These are phyloP conservation scores for Gracilinanus agilis DNA, from an alignment of 2,113 vertebrate species.

Conservation along the genomic window DNA sequence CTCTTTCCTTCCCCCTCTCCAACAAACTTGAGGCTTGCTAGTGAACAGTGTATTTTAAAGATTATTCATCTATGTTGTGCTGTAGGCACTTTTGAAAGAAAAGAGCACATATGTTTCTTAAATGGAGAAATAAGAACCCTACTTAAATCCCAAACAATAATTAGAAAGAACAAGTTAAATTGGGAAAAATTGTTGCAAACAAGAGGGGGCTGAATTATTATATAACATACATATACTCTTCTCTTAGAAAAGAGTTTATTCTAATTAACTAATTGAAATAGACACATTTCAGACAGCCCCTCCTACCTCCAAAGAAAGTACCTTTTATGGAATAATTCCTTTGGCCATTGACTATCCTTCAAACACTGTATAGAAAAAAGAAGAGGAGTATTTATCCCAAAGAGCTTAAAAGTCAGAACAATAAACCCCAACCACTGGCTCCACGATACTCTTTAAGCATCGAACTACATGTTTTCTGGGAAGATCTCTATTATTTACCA, in stretches of 20 bases:
- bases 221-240: neutral
- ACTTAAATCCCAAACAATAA: neutral
- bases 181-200: slow-evolving; percentile 28
- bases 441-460: neutral
- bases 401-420: neutral
- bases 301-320: neutral
- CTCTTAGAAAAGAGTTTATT: neutral
- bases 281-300: neutral
- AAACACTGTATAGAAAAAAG: neutral
- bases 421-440: neutral
- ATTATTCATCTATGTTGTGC: neutral
- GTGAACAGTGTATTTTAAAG: neutral
- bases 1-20: neutral
- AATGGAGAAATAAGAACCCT: neutral
- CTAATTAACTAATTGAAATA: neutral
- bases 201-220: neutral
- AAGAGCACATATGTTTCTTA: neutral
- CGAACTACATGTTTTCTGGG: neutral
- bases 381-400: neutral
- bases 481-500: neutral
- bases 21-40: neutral
- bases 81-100: slow-evolving; percentile 27
- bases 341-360: neutral
- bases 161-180: slow-evolving; percentile 27
- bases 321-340: neutral